Evolutionary conservation across 2,888 invertebrate genomes (phyloP).

Genomic region (Phalera bucephala): DNA sequence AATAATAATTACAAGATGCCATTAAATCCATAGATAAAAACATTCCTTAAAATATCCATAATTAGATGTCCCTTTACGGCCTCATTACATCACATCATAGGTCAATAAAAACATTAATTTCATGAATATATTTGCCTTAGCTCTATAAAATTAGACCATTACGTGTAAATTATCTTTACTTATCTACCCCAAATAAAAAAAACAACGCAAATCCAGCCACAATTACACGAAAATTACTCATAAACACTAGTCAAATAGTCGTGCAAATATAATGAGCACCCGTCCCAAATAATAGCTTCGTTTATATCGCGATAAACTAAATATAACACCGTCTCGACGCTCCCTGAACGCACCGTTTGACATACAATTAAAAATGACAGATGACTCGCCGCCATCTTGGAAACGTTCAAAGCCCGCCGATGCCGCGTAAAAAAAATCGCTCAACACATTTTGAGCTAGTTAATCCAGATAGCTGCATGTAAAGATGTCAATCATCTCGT

Average conservation of each 20-base stretch:
- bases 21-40: too few species aligned
- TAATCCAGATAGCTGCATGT: slow-evolving; percentile 51
- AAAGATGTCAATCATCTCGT: slow-evolving; percentile 51
- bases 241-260: slow-evolving; percentile 40
- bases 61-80: too few species aligned
- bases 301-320: slow-evolving; percentile 79
- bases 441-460: slow-evolving; percentile 64
- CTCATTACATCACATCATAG: too few species aligned
- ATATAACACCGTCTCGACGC: slow-evolving; percentile 66
- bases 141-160: not conserved
- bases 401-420: slow-evolving; percentile 60
- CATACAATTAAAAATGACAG: slow-evolving; percentile 82
- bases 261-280: slow-evolving; percentile 60
- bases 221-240: slow-evolving; percentile 3
- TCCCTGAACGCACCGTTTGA: slow-evolving; percentile 54
- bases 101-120: too few species aligned
- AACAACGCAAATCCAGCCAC: not conserved
- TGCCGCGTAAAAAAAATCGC: slow-evolving; percentile 50
- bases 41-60: too few species aligned
- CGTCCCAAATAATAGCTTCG: slow-evolving; percentile 59
- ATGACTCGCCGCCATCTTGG: slow-evolving; percentile 71
- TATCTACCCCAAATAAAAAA: not conserved
- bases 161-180: not conserved
- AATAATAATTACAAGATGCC: too few species aligned
- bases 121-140: too few species aligned